Evolutionary conservation across 2,113 vertebrate species (phyloP).

Genomic region (Eleginops maclovinus): DNA sequence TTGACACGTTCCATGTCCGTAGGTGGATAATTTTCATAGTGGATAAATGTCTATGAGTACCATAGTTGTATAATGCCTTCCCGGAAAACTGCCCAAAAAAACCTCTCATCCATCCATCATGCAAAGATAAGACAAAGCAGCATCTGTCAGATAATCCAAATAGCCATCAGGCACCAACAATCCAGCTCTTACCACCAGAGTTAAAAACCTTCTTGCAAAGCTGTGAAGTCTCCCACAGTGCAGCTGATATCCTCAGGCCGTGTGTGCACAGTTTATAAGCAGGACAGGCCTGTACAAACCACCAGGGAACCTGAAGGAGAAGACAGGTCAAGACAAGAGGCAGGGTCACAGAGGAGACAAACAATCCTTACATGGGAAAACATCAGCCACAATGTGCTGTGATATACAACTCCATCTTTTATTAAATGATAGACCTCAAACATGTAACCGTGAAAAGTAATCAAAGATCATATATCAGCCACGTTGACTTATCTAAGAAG

Average conservation of each 20-base stretch:
- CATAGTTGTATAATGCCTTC: background rate
- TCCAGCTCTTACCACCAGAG: constrained; percentile 18
- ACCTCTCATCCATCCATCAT: background rate
- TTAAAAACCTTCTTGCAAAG: constrained; percentile 31
- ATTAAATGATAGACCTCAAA: background rate
- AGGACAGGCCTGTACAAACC: constrained; percentile 53
- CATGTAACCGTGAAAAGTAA: background rate
- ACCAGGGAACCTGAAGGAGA: constrained; percentile 54
- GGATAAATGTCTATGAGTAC: background rate
- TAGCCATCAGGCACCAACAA: background rate
- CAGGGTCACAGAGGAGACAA: constrained; percentile 48
- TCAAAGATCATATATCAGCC: background rate
- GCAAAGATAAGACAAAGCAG: background rate
- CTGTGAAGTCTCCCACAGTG: constrained; percentile 44
- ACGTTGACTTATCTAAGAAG: background rate
- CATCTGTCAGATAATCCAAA: constrained; percentile 27
- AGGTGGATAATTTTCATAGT: background rate
- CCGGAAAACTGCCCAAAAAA: background rate
- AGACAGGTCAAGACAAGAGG: constrained; percentile 57
- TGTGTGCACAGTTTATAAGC: constrained; percentile 32
- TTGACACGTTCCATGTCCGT: background rate
- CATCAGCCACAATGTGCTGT: background rate
- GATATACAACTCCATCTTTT: background rate
- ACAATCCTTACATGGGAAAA: constrained; percentile 65
- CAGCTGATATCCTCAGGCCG: constrained; percentile 60